These are phyloP conservation scores for Temnothorax rugatulus DNA, from an alignment of 2,888 invertebrate species.

Conservation along the genomic window DNA sequence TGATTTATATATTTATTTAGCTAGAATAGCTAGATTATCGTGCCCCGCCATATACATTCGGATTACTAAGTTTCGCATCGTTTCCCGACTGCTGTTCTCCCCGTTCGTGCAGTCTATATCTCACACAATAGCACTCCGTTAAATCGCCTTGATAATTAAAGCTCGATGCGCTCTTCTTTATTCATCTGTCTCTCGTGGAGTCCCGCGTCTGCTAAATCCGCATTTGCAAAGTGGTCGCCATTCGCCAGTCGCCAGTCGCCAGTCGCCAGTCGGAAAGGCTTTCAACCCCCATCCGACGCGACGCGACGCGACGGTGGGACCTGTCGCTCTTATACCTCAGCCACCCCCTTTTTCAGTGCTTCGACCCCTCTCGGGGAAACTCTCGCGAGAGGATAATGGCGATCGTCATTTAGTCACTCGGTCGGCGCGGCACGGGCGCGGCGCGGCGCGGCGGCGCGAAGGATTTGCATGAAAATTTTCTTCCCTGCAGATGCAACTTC, in stretches of 20 bases:
- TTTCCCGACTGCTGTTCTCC: background rate
- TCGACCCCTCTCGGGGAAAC: conserved; percentile 50
- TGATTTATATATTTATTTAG: background rate
- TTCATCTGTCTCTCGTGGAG: background rate
- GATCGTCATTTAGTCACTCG: conserved; percentile 76
- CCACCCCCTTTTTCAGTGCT: conserved; percentile 51
- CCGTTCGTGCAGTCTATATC: too few species aligned
- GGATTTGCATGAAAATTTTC: conserved; percentile 70
- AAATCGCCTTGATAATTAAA: conserved; percentile 21
- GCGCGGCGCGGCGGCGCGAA: conserved; percentile 18
- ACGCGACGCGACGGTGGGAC: conserved; percentile 32
- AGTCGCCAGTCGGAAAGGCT: conserved; percentile 66
- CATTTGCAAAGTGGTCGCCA: conserved; percentile 59
- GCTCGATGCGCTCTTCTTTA: background rate
- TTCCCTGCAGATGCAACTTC: conserved; percentile 20
- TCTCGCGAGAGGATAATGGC: conserved; percentile 71
- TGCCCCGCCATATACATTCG: background rate
- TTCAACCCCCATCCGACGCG: conserved; percentile 61
- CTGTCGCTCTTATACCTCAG: conserved; percentile 55
- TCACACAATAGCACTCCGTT: background rate
- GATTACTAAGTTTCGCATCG: background rate
- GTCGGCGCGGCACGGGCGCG: conserved; percentile 22
- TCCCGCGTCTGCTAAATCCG: conserved; percentile 9
- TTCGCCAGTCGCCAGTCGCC: conserved; percentile 57
- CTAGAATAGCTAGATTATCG: background rate